Percentiles rank a stretch among this genome's conserved stretches.
Evolutionary conservation across 2,888 invertebrate species (phyloP).

Genomic region (Dusona sp.): DNA sequence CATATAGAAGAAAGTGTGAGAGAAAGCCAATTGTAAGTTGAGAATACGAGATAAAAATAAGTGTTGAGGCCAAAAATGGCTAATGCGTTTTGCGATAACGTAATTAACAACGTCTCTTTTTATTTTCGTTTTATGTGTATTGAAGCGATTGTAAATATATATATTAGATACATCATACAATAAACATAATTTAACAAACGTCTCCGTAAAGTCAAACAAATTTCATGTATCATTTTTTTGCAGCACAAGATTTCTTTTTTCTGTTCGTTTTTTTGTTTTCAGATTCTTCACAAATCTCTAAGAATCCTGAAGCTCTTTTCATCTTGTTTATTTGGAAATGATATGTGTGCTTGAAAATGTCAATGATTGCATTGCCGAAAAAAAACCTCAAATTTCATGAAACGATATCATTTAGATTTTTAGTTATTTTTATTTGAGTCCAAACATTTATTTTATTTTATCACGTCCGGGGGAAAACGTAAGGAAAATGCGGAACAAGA

Average conservation of each 20-base stretch:
- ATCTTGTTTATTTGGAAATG: not conserved
- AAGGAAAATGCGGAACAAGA: no score
- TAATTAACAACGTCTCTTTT: constrained; percentile 72
- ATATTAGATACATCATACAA: constrained; percentile 81
- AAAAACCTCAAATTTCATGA: not conserved
- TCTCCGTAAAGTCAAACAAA: not conserved
- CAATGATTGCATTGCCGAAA: not conserved
- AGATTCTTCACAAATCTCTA: not conserved
- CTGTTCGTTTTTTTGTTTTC: not conserved
- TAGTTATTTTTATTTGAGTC: no score
- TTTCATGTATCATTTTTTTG: not conserved
- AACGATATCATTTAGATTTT: not conserved
- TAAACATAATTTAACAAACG: constrained; percentile 81
- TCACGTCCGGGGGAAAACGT: no score
- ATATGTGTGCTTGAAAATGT: not conserved
- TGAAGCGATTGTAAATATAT: constrained; percentile 81
- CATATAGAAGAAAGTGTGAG: constrained; percentile 35
- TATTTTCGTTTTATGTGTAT: constrained; percentile 80
- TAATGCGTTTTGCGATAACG: constrained; percentile 73
- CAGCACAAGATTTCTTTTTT: not conserved
- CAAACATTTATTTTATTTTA: no score
- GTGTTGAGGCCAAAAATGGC: constrained; percentile 71
- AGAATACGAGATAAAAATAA: constrained; percentile 70
- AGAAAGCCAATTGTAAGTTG: constrained; percentile 53
- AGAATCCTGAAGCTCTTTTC: not conserved